A percentile compares a stretch with the other conserved stretches of the same genome.
Evolutionary conservation across 1,140 invertebrate genomes (phyloP).

Genomic region (Neuroterus valhalla): DNA sequence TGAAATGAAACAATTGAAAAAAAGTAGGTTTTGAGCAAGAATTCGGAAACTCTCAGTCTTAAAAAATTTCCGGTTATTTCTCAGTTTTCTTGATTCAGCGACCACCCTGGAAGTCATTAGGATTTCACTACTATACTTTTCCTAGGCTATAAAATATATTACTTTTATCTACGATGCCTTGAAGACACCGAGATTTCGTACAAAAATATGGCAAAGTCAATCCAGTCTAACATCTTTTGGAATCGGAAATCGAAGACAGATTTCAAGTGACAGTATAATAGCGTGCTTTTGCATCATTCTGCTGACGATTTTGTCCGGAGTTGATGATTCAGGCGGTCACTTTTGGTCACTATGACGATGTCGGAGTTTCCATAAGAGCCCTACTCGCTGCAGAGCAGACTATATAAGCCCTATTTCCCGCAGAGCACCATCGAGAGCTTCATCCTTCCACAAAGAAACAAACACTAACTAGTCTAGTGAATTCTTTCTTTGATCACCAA

Average conservation of each 20-base stretch:
- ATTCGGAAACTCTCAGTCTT: not conserved
- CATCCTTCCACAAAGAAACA: constrained; percentile 80
- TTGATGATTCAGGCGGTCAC: constrained; percentile 56
- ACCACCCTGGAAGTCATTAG: too few species aligned
- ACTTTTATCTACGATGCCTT: constrained; percentile 21
- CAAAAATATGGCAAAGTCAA: constrained; percentile 51
- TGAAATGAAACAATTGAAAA: too few species aligned
- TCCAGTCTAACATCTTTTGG: constrained; percentile 29
- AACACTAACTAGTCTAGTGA: constrained; percentile 69
- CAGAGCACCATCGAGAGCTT: constrained; percentile 88
- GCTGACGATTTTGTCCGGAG: constrained; percentile 53
- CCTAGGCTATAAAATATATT: constrained; percentile 32
- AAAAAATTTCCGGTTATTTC: too few species aligned
- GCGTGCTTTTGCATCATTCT: constrained; percentile 60
- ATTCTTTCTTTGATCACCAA: constrained; percentile 41
- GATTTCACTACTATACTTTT: not conserved
- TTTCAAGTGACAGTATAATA: constrained; percentile 38
- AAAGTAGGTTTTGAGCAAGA: too few species aligned
- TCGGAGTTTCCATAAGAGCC: constrained; percentile 8
- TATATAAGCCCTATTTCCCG: constrained; percentile 88
- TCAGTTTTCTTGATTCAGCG: too few species aligned
- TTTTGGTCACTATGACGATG: constrained; percentile 41
- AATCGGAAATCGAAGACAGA: constrained; percentile 36
- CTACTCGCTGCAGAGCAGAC: constrained; percentile 60
- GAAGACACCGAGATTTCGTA: constrained; percentile 37